Conservation (phyloP, 30 jellyfish, hydroid and myxozoan species). For the Haliclystus octoradiatus region DNA sequence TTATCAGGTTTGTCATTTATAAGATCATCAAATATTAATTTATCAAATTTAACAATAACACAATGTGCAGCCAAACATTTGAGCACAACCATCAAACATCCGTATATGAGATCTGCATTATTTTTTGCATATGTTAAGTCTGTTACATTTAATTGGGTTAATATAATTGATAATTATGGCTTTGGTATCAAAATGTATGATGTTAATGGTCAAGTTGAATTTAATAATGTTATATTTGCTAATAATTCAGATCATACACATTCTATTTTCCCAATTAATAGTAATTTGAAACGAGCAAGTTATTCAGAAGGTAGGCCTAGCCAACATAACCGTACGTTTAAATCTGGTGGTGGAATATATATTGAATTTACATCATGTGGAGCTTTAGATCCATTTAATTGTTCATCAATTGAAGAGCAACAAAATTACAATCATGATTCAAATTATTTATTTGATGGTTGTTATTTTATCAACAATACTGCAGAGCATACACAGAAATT, state of each 20-base stretch:
- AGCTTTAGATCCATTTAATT: slow-evolving; percentile 36
- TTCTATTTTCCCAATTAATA: background rate
- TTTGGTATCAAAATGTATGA: background rate
- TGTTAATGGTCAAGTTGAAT: background rate
- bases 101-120: slow-evolving; percentile 10
- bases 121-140: slow-evolving; percentile 23
- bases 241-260: background rate
- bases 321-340: background rate
- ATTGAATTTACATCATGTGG: slow-evolving; percentile 53
- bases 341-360: slow-evolving; percentile 43
- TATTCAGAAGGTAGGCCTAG: background rate
- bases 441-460: background rate
- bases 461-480: slow-evolving; percentile 8
- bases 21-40: slow-evolving; percentile 9
- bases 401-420: slow-evolving; percentile 36
- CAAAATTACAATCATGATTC: slow-evolving; percentile 33
- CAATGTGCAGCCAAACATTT: slow-evolving; percentile 21
- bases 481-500: background rate
- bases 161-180: background rate
- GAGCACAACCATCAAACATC: slow-evolving; percentile 5
- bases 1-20: slow-evolving; percentile 31
- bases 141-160: slow-evolving; percentile 8
- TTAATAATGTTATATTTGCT: slow-evolving; percentile 5
- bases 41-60: slow-evolving; percentile 11
- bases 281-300: background rate